Evolutionary conservation across 2,888 invertebrate genomes (phyloP).

Genomic region (Clostera curtula): DNA sequence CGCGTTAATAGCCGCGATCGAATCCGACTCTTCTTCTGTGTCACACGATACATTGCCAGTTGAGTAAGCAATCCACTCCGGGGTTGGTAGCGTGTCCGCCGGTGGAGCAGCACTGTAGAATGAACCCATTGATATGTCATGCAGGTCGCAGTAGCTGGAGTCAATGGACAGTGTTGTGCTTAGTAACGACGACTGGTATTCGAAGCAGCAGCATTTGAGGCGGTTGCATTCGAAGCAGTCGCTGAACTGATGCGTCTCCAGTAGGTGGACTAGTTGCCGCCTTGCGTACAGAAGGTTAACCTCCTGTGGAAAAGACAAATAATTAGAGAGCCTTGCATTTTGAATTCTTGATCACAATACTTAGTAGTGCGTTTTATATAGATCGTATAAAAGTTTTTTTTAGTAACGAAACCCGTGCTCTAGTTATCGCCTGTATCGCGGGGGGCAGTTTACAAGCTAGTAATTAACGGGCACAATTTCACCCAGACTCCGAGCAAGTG

Average conservation of each 20-base stretch:
- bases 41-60: constrained; percentile 4
- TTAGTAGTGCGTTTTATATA: too few species aligned
- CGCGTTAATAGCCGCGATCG: constrained; percentile 7
- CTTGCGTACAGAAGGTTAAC: constrained; percentile 28
- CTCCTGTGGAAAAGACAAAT: constrained; percentile 22
- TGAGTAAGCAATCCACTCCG: constrained; percentile 12
- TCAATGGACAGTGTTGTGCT: constrained; percentile 12
- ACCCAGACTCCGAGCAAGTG: too few species aligned
- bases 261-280: constrained; percentile 25
- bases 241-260: constrained; percentile 22
- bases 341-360: too few species aligned
- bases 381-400: too few species aligned
- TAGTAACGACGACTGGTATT: constrained; percentile 3
- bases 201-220: constrained; percentile 25
- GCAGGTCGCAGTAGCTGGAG: constrained; percentile 6
- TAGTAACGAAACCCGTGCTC: too few species aligned
- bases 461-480: too few species aligned
- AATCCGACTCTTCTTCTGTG: not conserved
- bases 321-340: too few species aligned
- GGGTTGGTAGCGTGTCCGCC: constrained; percentile 15
- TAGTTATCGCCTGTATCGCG: too few species aligned
- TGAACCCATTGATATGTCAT: not conserved
- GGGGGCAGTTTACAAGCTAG: too few species aligned
- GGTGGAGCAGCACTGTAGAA: constrained; percentile 17
- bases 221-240: constrained; percentile 27